Evolutionary conservation across 1,140 invertebrate genomes (phyloP), one percentile per base, ranked within the genome.

Genomic region (Drosophila takahashii): DNA sequence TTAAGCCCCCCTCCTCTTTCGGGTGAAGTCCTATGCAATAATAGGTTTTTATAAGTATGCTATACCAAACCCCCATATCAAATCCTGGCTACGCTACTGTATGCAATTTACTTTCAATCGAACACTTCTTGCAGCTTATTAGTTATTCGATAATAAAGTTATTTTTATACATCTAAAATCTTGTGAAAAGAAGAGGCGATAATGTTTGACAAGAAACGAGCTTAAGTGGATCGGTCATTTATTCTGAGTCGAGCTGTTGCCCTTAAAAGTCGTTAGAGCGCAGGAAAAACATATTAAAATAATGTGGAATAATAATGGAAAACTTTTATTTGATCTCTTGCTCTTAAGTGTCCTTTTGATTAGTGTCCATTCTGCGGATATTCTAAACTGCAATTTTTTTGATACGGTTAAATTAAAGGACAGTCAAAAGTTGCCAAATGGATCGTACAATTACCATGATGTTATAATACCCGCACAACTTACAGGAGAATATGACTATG

Each of bases 401-500:
- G 80, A 90, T 50, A 90, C 85, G 8, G 83, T 78, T n/a, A 53
- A 73, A 32, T 37, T 90, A 13, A 70, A 70, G 1, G 26, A 42
- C 2, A 64, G 52, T 26, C 0, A n/a, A 11, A 59, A 53, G 34
- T 67, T 69, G 2, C 1, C 41, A 0, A 78, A 90, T 51, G 81
- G 85, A 32, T 74, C 81, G 1, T 90, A 86, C 50, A 18, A 18
- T 2, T 83, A 83, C 36, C 53, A 79, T 2, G 34, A 48, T 8
- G 13, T 81, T 4, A 11, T 89, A 8, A 71, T 84, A 42, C 73
- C 86, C 7, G 29, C 69, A 6, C 29, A 75, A 8, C n/a, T 67
- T 6, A 61, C 57, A 0, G 70, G 60, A 4, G 13, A 47, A 29
- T 90, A 77, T 37, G 37, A 77, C 27, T 79, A 70, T 15, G 29